phyloP scores from a whole-genome alignment of 2,113 vertebrate genomes.

The Triplophysa tibetana region DNA sequence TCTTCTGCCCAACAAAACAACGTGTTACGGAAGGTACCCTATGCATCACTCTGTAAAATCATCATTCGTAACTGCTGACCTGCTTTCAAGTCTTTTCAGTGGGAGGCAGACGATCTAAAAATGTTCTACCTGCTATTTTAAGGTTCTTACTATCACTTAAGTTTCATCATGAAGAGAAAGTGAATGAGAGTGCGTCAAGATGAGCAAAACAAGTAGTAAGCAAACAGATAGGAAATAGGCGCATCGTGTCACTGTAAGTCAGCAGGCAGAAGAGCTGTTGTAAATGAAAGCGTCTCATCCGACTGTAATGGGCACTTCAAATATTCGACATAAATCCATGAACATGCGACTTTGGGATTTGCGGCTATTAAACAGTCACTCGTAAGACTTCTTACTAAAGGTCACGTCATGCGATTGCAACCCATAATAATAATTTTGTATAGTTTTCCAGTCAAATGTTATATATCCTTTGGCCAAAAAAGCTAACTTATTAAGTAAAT shows the following conservation, averaged over 20 bases:
- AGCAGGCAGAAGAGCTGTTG: neutral
- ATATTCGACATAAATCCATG: neutral
- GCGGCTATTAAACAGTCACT: too few species aligned
- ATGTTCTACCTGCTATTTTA: conserved; percentile 11
- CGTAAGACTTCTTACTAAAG: too few species aligned
- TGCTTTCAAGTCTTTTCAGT: neutral
- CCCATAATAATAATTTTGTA: too few species aligned
- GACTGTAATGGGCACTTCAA: neutral
- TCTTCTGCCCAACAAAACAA: neutral
- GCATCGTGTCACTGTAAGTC: conserved; percentile 6
- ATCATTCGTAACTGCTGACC: neutral
- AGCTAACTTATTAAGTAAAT: too few species aligned
- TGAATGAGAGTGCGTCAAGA: conserved; percentile 20
- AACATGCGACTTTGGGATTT: too few species aligned
- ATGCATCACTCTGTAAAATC: neutral
- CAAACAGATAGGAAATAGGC: conserved; percentile 32
- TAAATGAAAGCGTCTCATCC: neutral
- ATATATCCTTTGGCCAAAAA: too few species aligned
- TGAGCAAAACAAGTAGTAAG: conserved; percentile 4
- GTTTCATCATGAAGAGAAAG: conserved; percentile 18
- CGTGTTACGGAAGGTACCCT: neutral
- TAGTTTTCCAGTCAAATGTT: too few species aligned
- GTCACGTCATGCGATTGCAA: too few species aligned
- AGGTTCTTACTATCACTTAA: conserved; percentile 18
- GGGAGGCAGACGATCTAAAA: conserved; percentile 10